Evolutionary conservation across 35 echinoderm and acorn worm genomes (phyloP), one percentile per base, ranked within the genome.

Genomic region (Ptychodera flava): DNA sequence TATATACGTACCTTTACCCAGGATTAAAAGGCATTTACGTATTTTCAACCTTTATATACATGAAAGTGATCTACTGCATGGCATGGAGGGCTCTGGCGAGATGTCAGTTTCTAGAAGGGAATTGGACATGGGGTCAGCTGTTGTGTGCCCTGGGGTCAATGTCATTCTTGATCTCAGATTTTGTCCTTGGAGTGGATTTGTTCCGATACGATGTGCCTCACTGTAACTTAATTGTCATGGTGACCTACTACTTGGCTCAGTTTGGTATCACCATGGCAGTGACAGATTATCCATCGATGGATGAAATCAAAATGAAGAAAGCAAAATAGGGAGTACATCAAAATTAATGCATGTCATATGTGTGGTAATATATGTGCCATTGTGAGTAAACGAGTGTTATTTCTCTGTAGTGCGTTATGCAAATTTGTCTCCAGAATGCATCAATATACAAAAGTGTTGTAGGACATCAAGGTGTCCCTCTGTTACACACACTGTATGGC

Each of bases 221-320:
- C 76, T 35, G 87, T 0, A 79, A 94, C 33, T 81, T 88, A 27
- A 97, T 97, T 52, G 81, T 97, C 90, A 97, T 97, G 95, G 88
- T 88, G 12, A 97, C 95, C 0, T 97, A 97, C 52, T 97, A 97
- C 88, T 89, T 92, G 0, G 95, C 95, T 1, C 95, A 97, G 76
- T 90, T 97, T 78, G 95, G 95, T 1, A 94, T 97, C 28, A 92
- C 95, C 0, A 80, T 97, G 80, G 93, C 95, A n/a, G 95, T 97
- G 33, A 92, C 92, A 29, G 89, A 91, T n/a, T n/a, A n/a, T n/a
- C n/a, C n/a, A n/a, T n/a, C n/a, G n/a, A 29, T 29, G 31, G 10
- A 6, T 53, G 52, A 78, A 31, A 37, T 16, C 31, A 2, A 10
- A 30, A 85, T 22, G 37, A 85, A 85, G 52, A 36, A 31, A 38